phyloP scores from a whole-genome alignment of 2,113 vertebrate species.

The Anas platyrhynchos region DNA sequence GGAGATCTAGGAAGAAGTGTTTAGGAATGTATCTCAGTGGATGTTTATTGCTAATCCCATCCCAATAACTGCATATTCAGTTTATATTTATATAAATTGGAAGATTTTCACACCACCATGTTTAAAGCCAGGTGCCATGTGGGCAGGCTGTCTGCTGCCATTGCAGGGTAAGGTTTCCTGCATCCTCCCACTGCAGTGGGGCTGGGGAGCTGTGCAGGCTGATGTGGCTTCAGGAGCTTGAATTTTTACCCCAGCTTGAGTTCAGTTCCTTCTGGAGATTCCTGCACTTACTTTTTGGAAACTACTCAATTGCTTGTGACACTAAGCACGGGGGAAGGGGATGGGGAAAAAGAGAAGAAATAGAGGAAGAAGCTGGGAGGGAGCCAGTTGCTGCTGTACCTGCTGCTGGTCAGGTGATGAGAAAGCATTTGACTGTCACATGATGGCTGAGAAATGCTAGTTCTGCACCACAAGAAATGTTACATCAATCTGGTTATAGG shows the following conservation, averaged over 20 bases:
- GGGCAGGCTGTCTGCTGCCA: neutral
- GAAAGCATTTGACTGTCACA: neutral
- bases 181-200: fast-evolving
- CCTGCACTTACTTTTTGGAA: neutral
- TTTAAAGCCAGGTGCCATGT: neutral
- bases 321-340: neutral
- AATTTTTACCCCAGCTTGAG: neutral
- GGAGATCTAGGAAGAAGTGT: neutral
- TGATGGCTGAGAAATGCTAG: fast-evolving
- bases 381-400: neutral
- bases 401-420: neutral
- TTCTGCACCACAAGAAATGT: neutral
- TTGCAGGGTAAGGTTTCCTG: neutral
- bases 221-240: neutral
- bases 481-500: neutral
- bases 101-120: neutral
- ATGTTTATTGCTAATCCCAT: neutral
- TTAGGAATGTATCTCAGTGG: neutral
- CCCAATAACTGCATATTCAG: neutral
- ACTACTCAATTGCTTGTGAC: neutral
- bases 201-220: neutral
- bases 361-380: neutral
- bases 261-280: neutral
- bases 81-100: neutral
- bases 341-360: neutral